Evolutionary conservation across 2,888 invertebrate species (phyloP).

Genomic region (Cantharis flavilabris): DNA sequence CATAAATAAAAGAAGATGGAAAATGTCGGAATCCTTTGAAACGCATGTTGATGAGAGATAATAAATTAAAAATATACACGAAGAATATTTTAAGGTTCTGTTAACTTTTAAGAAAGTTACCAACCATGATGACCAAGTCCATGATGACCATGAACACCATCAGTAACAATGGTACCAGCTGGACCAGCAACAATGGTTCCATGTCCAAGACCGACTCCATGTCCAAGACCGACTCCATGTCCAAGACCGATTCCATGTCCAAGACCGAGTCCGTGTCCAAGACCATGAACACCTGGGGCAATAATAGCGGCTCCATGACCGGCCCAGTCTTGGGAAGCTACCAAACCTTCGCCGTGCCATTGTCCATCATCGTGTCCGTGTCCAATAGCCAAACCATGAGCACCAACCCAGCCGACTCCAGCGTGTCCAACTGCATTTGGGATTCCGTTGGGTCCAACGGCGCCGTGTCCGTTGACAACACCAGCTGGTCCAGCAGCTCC

Average conservation of each 20-base stretch:
- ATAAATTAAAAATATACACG: not conserved
- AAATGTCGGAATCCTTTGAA: constrained; percentile 12
- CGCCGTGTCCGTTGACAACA: constrained; percentile 33
- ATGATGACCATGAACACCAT: constrained; percentile 43
- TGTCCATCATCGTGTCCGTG: constrained; percentile 25
- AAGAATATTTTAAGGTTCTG: not conserved
- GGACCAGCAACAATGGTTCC: constrained; percentile 43
- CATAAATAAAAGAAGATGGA: constrained; percentile 6
- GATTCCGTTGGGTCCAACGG: constrained; percentile 21
- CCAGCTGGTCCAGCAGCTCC: constrained; percentile 33
- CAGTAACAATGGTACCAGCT: constrained; percentile 43
- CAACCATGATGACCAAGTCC: constrained; percentile 37
- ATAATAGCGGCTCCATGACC: constrained; percentile 20
- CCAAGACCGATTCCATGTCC: constrained; percentile 9
- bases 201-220: constrained; percentile 19
- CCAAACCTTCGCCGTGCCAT: constrained; percentile 31
- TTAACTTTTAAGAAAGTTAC: constrained; percentile 17
- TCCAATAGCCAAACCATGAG: constrained; percentile 4
- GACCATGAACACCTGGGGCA: constrained; percentile 12
- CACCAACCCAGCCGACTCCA: constrained; percentile 9
- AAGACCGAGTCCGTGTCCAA: constrained; percentile 14
- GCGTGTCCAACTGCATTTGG: constrained; percentile 7
- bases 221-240: constrained; percentile 14
- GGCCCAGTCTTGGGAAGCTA: constrained; percentile 24
- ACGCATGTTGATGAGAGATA: constrained; percentile 1